phyloP scores from a whole-genome alignment of 2,888 invertebrate species.

The Pycnomerus fuliginosus region DNA sequence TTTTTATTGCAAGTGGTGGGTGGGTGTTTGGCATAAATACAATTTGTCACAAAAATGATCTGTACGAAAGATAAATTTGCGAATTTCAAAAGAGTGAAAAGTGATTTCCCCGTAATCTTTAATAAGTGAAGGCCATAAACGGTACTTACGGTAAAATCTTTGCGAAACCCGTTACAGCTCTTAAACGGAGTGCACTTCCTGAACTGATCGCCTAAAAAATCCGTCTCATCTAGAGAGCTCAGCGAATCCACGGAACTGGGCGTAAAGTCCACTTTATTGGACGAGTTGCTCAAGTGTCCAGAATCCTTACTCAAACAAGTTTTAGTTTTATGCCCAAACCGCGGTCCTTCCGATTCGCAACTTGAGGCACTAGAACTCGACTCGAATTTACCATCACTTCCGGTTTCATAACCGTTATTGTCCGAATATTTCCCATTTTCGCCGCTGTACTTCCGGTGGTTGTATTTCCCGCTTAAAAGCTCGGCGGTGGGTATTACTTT shows the following conservation, averaged over 20 bases:
- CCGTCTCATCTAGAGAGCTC: conserved; percentile 52
- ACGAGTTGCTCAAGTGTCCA: conserved; percentile 49
- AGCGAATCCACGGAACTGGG: conserved; percentile 51
- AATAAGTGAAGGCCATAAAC: no score
- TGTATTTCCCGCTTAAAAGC: conserved; percentile 43
- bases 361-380: conserved; percentile 51
- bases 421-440: conserved; percentile 40
- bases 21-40: conserved; percentile 26
- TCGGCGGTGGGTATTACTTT: conserved; percentile 49
- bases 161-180: conserved; percentile 37
- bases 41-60: conserved; percentile 30
- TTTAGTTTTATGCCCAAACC: conserved; percentile 22
- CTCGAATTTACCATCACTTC: conserved; percentile 46
- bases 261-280: conserved; percentile 48
- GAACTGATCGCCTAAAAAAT: conserved; percentile 48
- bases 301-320: conserved; percentile 49
- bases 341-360: conserved; percentile 47
- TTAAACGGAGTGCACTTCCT: conserved; percentile 42
- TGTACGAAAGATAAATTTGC: no score
- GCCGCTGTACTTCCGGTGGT: conserved; percentile 10
- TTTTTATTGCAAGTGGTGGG: conserved; percentile 17
- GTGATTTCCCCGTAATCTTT: no score
- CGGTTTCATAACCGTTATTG: conserved; percentile 48
- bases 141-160: conserved; percentile 20
- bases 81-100: no score